Percentiles rank a stretch among this genome's conserved stretches.
Evolutionary conservation across 2,888 invertebrate genomes (phyloP).

Genomic region (Trachelus stipa): DNA sequence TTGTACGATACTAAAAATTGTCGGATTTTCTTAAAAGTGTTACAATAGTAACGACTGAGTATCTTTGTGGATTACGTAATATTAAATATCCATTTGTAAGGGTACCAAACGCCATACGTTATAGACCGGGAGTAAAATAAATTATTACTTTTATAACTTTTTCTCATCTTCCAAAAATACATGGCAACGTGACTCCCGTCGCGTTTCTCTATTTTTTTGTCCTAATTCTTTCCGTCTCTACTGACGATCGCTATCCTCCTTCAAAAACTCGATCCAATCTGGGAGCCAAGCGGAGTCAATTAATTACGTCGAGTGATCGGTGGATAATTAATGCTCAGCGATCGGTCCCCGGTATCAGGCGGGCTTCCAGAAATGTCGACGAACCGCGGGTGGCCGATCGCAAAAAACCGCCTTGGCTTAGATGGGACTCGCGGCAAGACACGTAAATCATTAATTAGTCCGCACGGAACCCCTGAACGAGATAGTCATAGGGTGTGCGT

Average conservation of each 20-base stretch:
- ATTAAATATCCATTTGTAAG: background rate
- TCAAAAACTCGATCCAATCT: background rate
- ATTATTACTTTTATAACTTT: background rate
- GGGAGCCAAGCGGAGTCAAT: background rate
- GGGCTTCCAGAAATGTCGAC: constrained; percentile 6
- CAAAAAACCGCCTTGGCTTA: background rate
- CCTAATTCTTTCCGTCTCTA: background rate
- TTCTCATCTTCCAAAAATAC: background rate
- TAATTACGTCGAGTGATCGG: background rate
- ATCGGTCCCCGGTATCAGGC: background rate
- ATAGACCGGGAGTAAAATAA: background rate
- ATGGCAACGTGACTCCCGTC: too few species aligned
- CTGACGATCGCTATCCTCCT: background rate
- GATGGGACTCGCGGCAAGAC: background rate
- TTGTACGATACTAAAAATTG: background rate
- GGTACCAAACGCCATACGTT: background rate
- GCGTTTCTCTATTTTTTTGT: background rate
- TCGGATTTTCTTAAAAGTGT: background rate
- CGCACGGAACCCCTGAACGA: background rate
- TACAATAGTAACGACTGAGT: background rate
- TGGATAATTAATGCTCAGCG: background rate
- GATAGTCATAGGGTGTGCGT: background rate
- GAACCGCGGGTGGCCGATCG: constrained; percentile 5
- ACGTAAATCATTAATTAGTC: constrained; percentile 5
- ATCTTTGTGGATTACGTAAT: background rate